A percentile compares a stretch with the other conserved stretches of the same genome.
Conservation (phyloP, 1,140 invertebrate genomes). For the Plectrocnemia conspersa region DNA sequence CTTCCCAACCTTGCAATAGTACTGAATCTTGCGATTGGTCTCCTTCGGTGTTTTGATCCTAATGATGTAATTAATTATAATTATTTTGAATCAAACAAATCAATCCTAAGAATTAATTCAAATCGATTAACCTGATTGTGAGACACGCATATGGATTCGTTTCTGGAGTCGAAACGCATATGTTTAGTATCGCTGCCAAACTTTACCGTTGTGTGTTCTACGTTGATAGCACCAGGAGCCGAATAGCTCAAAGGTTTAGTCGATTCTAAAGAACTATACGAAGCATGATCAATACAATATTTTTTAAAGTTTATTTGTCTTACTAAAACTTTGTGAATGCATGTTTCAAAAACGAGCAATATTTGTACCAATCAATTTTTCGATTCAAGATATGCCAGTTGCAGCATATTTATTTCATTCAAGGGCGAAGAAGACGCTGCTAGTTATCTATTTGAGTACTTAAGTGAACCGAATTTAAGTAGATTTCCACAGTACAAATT, state of each 20-base stretch:
- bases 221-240: constrained; percentile 79
- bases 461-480: no score
- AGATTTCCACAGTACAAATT: no score
- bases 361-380: no score
- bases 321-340: background rate
- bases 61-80: background rate
- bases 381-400: no score
- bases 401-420: no score
- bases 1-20: constrained; percentile 32
- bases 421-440: no score
- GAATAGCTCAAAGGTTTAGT: constrained; percentile 73
- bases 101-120: background rate
- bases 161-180: constrained; percentile 21
- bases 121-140: constrained; percentile 28
- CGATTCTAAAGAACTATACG: constrained; percentile 52
- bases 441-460: no score
- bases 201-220: constrained; percentile 68
- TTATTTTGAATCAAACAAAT: background rate
- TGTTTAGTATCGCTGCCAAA: constrained; percentile 42
- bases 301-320: constrained; percentile 11
- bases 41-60: constrained; percentile 28
- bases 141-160: constrained; percentile 46
- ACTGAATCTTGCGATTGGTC: constrained; percentile 44
- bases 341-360: background rate
- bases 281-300: constrained; percentile 42